Conservation (phyloP, 1,140 invertebrate species). For the Meloidogyne hapla region DNA sequence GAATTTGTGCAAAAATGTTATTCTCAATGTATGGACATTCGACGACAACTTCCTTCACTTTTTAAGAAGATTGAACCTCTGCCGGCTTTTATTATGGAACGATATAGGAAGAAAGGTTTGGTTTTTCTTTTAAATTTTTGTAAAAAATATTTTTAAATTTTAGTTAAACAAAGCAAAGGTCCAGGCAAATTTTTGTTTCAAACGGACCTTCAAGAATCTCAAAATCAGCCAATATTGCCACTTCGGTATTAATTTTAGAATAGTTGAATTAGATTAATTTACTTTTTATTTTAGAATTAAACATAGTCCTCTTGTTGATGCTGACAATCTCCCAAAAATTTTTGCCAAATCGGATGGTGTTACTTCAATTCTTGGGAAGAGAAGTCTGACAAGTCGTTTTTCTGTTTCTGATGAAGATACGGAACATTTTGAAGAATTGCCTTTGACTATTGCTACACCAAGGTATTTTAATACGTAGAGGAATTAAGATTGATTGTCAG, state of each 20-base stretch:
- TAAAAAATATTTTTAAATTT: not conserved
- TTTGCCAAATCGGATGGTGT: not conserved
- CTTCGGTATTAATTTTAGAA: not conserved
- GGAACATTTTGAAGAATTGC: conserved; percentile 32
- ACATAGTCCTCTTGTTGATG: not conserved
- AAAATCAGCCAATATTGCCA: not conserved
- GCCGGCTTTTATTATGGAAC: conserved; percentile 19
- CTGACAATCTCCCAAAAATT: not conserved
- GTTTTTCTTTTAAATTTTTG: not conserved
- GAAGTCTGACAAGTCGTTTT: not conserved
- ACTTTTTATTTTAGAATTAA: conserved; percentile 4
- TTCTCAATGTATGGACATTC: conserved; percentile 20
- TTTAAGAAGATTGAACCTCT: conserved; percentile 28
- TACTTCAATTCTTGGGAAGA: not conserved
- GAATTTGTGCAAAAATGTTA: conserved; percentile 35
- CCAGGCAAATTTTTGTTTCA: conserved; percentile 12
- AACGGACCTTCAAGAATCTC: not conserved
- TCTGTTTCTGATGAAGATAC: not conserved
- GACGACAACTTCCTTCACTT: conserved; percentile 27
- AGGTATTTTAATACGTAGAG: conserved; percentile 16
- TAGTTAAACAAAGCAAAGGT: not conserved
- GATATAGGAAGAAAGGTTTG: conserved; percentile 25
- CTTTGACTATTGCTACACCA: conserved; percentile 37
- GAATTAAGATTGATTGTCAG: no score
- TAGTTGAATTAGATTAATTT: not conserved